Conservation (phyloP, 1,140 invertebrate species). For the Eubasilissa regina region DNA sequence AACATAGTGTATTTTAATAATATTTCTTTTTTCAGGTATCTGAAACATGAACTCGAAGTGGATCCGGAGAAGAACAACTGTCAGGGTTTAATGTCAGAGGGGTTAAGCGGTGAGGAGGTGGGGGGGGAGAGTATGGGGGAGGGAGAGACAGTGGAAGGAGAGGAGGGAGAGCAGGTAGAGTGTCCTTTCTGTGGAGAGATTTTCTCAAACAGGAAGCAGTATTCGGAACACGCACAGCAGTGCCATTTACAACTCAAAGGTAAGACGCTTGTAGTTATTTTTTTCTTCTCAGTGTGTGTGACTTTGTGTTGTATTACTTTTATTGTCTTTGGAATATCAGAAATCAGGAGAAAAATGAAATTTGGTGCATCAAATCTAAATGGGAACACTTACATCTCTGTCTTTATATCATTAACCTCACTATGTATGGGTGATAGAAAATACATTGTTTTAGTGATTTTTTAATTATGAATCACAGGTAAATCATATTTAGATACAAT, state of each 20-base stretch:
- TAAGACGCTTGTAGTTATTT: neutral
- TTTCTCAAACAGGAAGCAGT: constrained; percentile 50
- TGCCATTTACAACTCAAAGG: constrained; percentile 56
- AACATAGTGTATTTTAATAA: neutral
- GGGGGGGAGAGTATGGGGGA: neutral
- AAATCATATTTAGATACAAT: too few relatives aligned
- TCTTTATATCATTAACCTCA: too few relatives aligned
- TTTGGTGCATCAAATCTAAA: too few relatives aligned
- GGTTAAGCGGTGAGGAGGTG: constrained; percentile 11
- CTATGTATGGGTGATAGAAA: too few relatives aligned
- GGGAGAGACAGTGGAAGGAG: constrained; percentile 21
- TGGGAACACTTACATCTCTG: too few relatives aligned
- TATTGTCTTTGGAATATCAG: too few relatives aligned
- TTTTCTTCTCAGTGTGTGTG: neutral
- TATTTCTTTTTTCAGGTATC: constrained; percentile 39
- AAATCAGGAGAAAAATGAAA: too few relatives aligned
- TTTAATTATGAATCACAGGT: too few relatives aligned
- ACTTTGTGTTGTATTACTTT: too few relatives aligned
- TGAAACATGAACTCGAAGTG: constrained; percentile 41
- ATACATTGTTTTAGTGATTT: too few relatives aligned
- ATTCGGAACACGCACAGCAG: constrained; percentile 47
- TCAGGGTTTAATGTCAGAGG: constrained; percentile 11
- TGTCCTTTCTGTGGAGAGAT: constrained; percentile 53
- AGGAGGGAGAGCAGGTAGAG: constrained; percentile 13
- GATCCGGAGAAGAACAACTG: constrained; percentile 24